Base-by-base conservation (phyloP, 2,797 vertebrate genomes). In the Sorex maritimensis region DNA sequence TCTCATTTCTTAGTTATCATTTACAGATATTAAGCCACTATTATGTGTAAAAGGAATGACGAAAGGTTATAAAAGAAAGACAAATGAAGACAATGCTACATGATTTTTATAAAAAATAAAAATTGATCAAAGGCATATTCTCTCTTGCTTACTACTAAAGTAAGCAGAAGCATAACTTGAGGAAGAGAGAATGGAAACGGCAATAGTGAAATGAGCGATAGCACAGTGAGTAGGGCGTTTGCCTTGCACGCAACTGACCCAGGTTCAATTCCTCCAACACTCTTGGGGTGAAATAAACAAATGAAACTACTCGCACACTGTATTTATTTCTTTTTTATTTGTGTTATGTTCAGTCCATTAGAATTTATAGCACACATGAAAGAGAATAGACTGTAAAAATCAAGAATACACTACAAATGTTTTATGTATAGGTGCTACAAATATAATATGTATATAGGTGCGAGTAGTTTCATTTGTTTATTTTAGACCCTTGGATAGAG, bases 351-450 rank as follows among this genome's bases (percentile, higher is more conserved):
- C 13, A 84, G 11, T 10, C 30, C 65, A 19, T 28, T 80, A 86
- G 23, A 74, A 94, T 74, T 85, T 77, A 24, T 58, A 78, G 61
- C 86, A 49, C 6, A 61, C 4, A 13, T 83, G 65, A 7, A 89
- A 75, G 26, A 79, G 28, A 63, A 67, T 4, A 2, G 13, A 75
- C 10, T 58, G 4, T 23, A 34, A 69, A 12, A 80, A 58, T 4
- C 15, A 87, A 46, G 23, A 79, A 86, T n/a, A 58, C 12, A 67
- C 17, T 19, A 17, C 55, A 58, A 58, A 58, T 58, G 11, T 49
- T 49, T 7, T 12, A 12, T 49, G 46, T 17, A 58, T 52, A 52
- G 52, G 52, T 52, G 52, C 52, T 52, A 52, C 4, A 11, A 52
- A 34, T 34, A 34, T 34, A 34, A 34, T 34, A 34, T 34, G 34